Evolutionary conservation across 2,888 invertebrate genomes (phyloP).

Genomic region (Cerastis rubricosa): DNA sequence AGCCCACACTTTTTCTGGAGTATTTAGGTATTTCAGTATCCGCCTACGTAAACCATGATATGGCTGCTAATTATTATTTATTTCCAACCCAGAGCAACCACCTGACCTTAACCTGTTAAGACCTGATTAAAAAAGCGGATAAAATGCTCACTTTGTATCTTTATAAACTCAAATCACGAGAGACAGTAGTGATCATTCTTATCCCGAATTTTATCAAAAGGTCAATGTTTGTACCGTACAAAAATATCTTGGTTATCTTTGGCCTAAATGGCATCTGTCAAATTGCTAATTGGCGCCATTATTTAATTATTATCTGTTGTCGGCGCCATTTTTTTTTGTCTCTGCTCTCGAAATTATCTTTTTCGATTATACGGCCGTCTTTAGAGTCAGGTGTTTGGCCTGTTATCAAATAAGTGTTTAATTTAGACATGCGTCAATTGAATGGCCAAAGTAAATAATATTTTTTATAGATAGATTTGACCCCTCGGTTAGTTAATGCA

Average conservation of each 20-base stretch:
- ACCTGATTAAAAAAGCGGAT: not conserved
- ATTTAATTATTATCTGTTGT: conserved; percentile 31
- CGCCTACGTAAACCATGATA: conserved; percentile 6
- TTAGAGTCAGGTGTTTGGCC: conserved; percentile 44
- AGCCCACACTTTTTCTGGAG: not conserved
- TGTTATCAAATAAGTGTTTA: conserved; percentile 43
- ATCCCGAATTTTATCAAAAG: conserved; percentile 45
- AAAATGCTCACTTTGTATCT: not conserved
- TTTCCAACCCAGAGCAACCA: conserved; percentile 2
- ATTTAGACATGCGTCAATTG: conserved; percentile 6
- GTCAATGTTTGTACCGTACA: conserved; percentile 40
- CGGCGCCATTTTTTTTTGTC: conserved; percentile 38
- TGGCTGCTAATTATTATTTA: not conserved
- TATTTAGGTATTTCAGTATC: not conserved
- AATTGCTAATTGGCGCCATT: conserved; percentile 51
- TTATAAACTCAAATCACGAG: conserved; percentile 45
- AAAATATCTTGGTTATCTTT: conserved; percentile 42
- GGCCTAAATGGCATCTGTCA: conserved; percentile 51
- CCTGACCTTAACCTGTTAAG: conserved; percentile 21
- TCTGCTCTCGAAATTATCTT: not conserved
- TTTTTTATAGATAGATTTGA: not conserved
- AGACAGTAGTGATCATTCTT: conserved; percentile 39
- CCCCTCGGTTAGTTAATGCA: not conserved
- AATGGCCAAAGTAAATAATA: conserved; percentile 15
- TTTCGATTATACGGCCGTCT: conserved; percentile 37